Base-by-base conservation (phyloP, 1,140 invertebrate species). In the Berghia stephanieae region DNA sequence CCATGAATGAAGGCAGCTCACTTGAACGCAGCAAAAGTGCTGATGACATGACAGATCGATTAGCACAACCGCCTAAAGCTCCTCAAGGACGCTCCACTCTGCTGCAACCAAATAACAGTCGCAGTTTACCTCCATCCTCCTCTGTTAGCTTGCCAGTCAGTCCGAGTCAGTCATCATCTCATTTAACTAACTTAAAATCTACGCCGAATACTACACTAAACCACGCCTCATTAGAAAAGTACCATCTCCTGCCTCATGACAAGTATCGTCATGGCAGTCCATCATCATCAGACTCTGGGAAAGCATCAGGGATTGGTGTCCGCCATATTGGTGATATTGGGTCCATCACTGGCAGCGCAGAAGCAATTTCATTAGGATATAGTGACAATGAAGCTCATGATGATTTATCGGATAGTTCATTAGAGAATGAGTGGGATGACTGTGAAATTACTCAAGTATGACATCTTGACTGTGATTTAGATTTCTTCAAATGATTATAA, bases 401-500 rank as follows among this genome's bases (percentile, higher is more conserved):
- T 68, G 79, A 82, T 69, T 55, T 82, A 16, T 82, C 81, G 5
- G 81, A 82, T 55, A 82, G 79, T 21, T 79, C 80, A 46, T 79
- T 77, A 1, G 81, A 82, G 42, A 80, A 81, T 69, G 81, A 82
- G 73, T 82, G 81, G 81, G 81, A 82, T n/a, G 81, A 79, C 27
- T 80, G 79, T 52, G 81, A 82, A 40, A 76, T 77, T 13, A 79
- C 81, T 18, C 79, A 79, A 42, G 81, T 82, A 80, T 82, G 79
- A 78, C 73, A 43, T 34, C 73, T 27, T 24, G n/a, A n/a, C n/a
- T n/a, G n/a, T n/a, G n/a, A n/a, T n/a, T n/a, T n/a, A n/a, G n/a
- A n/a, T n/a, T n/a, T n/a, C n/a, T n/a, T n/a, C n/a, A n/a, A n/a
- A n/a, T n/a, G n/a, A n/a, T n/a, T n/a, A n/a, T n/a, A n/a, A n/a